Base-by-base conservation (phyloP, 2,888 invertebrate species). In the Pycnomerus fuliginosus region DNA sequence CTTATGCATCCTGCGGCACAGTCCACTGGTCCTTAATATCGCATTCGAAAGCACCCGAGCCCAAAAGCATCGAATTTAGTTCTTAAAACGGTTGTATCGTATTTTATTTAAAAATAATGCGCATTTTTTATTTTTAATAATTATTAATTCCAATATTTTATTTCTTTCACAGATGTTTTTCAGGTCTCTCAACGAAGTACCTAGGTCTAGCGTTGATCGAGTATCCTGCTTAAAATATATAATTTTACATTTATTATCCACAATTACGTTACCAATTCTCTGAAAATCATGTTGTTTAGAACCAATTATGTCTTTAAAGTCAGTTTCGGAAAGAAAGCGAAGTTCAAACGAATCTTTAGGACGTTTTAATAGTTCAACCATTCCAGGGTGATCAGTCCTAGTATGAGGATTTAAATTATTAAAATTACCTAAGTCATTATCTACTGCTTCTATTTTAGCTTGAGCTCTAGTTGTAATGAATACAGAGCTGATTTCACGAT, bases 101-200 rank as follows among this genome's bases (percentile, higher is more conserved):
- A n/a, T n/a, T n/a, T 36, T 32, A 16, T 38, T 37, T 16, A 41
- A n/a, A 17, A 48, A 39, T 24, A 29, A n/a, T 35, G 32, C 24
- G 22, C 34, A 17, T 30, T 42, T 17, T 23, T 39, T 34, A 39
- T 48, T 36, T 43, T 46, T 49, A 10, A 47, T 27, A 28, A 52
- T n/a, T n/a, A 22, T 13, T 20, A 44, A 15, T 27, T 42, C 33
- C 8, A 32, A 11, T 25, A 41, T 44, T 7, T 41, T 41, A 28
- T 22, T 29, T 10, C 16, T 24, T 14, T 3, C 12, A 33, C 44
- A 44, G 14, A 44, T 28, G 16, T 29, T 27, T 28, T 32, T 27
- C 14, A 42, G 24, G 27, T 44, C 41, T 40, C 41, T 44, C 45
- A 41, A 34, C 34, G 34, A 32, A 34, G 23, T 33, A 37, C 16